A percentile compares a stretch with the other conserved stretches of the same genome.
Conservation (phyloP, 2,888 invertebrate species). For the Scrobipalpa costella region DNA sequence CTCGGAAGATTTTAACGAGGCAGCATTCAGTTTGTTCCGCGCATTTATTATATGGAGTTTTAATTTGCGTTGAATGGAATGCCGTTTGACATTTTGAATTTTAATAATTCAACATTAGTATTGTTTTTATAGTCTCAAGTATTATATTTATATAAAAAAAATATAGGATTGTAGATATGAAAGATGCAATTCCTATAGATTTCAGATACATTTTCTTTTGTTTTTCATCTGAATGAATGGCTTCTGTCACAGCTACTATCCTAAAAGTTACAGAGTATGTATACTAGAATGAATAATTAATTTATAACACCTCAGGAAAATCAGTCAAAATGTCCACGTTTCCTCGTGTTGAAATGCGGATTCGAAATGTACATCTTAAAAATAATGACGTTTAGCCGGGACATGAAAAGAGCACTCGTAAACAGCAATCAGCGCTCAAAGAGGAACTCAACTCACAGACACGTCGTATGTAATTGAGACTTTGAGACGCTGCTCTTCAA, state of each 20-base stretch:
- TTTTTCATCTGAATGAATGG: too few species aligned
- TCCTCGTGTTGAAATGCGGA: background rate
- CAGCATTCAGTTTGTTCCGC: conserved; percentile 64
- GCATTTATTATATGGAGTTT: conserved; percentile 43
- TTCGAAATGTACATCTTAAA: background rate
- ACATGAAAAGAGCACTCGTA: conserved; percentile 42
- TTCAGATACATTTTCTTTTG: too few species aligned
- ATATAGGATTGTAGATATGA: too few species aligned
- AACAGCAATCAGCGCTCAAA: conserved; percentile 71
- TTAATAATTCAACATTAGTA: too few species aligned
- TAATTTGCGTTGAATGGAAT: conserved; percentile 30
- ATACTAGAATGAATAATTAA: too few species aligned
- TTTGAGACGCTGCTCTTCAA: conserved; percentile 67
- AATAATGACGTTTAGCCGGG: background rate
- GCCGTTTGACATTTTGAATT: background rate
- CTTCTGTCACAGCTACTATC: too few species aligned
- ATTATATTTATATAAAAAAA: too few species aligned
- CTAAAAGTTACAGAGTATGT: too few species aligned
- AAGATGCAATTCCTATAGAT: too few species aligned
- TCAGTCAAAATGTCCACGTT: too few species aligned
- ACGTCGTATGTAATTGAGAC: conserved; percentile 60
- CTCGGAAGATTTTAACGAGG: conserved; percentile 80
- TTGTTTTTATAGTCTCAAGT: too few species aligned
- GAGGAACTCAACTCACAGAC: conserved; percentile 42
- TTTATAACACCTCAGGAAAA: too few species aligned